A percentile compares a stretch with the other conserved stretches of the same genome.
phyloP scores from a whole-genome alignment of 2,113 vertebrate genomes.

The Microcebus ravelobensis region DNA sequence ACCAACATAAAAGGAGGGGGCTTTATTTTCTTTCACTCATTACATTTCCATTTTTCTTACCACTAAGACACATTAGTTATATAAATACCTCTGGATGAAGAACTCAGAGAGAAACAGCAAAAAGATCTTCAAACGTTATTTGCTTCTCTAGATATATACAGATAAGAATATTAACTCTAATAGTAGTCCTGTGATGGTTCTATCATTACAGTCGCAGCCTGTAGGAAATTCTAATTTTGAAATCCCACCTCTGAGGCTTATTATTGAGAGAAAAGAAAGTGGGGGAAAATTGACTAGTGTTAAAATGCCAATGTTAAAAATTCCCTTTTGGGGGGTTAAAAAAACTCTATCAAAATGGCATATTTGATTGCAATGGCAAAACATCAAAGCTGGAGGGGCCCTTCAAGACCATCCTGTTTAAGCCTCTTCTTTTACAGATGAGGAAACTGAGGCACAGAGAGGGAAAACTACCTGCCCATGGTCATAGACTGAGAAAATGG shows the following conservation, averaged over 20 bases:
- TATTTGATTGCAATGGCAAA: neutral
- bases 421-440: neutral
- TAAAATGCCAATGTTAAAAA: neutral
- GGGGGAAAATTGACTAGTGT: neutral
- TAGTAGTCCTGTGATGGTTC: neutral
- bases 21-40: conserved; percentile 29
- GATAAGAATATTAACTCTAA: conserved; percentile 59
- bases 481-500: neutral
- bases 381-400: neutral
- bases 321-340: neutral
- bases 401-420: neutral
- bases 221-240: conserved; percentile 63
- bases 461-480: neutral
- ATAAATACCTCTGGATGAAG: conserved; percentile 45
- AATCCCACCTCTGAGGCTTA: conserved; percentile 54
- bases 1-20: conserved; percentile 13
- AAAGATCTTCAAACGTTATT: conserved; percentile 50
- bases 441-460: conserved; percentile 1
- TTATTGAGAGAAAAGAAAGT: conserved; percentile 45
- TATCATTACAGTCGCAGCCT: conserved; percentile 15
- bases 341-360: neutral
- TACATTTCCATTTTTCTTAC: conserved; percentile 47
- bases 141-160: conserved; percentile 31
- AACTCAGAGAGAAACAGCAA: conserved; percentile 29
- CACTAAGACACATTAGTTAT: conserved; percentile 28